Conservation (phyloP, 2,888 invertebrate species). For the Cephus nigrinus region DNA sequence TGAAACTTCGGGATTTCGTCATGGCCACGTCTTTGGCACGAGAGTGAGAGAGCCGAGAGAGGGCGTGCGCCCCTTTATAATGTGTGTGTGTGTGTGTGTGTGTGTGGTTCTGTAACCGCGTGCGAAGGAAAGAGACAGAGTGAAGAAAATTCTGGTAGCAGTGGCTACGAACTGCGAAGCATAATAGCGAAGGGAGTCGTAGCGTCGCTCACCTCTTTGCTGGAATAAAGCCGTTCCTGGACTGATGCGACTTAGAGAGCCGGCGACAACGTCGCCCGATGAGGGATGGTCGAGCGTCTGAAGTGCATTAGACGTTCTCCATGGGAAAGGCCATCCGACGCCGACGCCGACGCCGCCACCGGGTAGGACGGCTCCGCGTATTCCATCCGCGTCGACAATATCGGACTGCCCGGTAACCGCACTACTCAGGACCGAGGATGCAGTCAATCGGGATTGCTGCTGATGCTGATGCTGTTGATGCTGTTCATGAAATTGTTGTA, state of each 20-base stretch:
- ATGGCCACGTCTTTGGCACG: no score
- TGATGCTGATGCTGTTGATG: conserved; percentile 60
- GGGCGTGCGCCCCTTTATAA: no score
- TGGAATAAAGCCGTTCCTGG: conserved; percentile 59
- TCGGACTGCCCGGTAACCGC: conserved; percentile 52
- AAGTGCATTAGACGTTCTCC: conserved; percentile 59
- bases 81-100: no score
- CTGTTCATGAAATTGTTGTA: conserved; percentile 58
- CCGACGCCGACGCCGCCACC: conserved; percentile 36
- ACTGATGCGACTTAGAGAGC: conserved; percentile 58
- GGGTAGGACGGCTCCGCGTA: conserved; percentile 53
- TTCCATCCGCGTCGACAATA: conserved; percentile 43
- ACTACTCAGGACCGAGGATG: conserved; percentile 56
- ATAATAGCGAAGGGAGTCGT: no score
- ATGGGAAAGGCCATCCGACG: conserved; percentile 61
- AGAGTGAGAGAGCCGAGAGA: no score
- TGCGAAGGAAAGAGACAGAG: no score
- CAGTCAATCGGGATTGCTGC: conserved; percentile 58
- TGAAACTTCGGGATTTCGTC: no score
- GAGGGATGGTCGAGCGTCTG: conserved; percentile 61
- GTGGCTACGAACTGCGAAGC: no score
- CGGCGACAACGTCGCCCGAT: conserved; percentile 53
- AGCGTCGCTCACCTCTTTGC: conserved; percentile 54
- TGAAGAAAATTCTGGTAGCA: no score
- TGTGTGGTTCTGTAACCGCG: no score